Evolutionary conservation across 2,113 vertebrate species (phyloP).

Genomic region (Sebastes fasciatus): DNA sequence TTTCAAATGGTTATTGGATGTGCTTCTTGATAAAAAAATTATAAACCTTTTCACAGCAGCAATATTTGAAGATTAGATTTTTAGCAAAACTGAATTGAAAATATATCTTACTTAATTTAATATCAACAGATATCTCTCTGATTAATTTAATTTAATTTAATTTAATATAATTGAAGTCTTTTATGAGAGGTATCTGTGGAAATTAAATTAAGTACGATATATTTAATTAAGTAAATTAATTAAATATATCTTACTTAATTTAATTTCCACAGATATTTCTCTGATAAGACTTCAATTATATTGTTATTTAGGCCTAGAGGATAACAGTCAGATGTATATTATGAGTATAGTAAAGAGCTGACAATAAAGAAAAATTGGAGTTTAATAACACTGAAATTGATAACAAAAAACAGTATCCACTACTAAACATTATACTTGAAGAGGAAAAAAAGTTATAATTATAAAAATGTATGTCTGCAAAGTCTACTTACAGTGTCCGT

Average conservation of each 20-base stretch:
- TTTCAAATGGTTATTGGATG: background rate
- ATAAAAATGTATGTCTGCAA: background rate
- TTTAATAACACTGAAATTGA: background rate
- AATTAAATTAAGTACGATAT: no score
- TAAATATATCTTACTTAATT: background rate
- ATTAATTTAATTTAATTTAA: no score
- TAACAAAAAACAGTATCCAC: background rate
- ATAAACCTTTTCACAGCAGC: background rate
- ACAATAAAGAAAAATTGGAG: background rate
- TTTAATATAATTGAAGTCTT: no score
- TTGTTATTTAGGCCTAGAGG: background rate
- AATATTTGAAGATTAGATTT: background rate
- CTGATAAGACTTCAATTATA: background rate
- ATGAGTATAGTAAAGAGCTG: background rate
- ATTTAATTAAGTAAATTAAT: no score
- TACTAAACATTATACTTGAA: background rate
- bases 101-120: background rate
- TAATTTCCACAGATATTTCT: background rate
- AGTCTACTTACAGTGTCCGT: conserved; percentile 21
- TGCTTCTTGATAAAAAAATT: background rate
- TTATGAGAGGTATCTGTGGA: no score
- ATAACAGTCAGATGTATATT: background rate
- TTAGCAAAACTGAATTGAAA: conserved; percentile 1
- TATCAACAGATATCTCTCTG: background rate
- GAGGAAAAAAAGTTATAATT: background rate